A percentile compares a stretch with the other conserved stretches of the same genome.
These are phyloP conservation scores for Columba guinea DNA, from an alignment of 2,797 vertebrate genomes.

Conservation along the genomic window DNA sequence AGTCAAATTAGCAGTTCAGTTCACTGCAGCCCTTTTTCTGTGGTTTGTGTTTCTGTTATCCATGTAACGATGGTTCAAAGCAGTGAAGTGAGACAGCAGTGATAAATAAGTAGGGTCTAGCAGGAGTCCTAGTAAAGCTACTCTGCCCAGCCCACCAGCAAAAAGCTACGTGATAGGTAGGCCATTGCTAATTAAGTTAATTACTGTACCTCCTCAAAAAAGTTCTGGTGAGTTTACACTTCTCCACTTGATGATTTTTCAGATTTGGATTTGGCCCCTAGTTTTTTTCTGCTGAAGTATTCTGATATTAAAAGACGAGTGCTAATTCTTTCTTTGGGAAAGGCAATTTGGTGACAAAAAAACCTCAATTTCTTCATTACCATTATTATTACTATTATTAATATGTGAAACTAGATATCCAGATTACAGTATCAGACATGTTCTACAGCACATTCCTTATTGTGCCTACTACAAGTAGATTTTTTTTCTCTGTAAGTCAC, in stretches of 20 bases:
- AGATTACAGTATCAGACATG: background rate
- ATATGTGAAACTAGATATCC: background rate
- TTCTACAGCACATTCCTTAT: background rate
- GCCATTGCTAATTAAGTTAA: background rate
- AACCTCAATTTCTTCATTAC: background rate
- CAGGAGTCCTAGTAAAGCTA: background rate
- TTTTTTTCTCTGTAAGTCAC: background rate
- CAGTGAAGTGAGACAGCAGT: background rate
- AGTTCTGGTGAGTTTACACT: background rate
- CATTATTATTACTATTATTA: background rate
- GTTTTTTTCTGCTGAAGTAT: background rate
- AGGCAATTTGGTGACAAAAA: background rate
- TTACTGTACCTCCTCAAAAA: background rate
- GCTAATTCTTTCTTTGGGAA: background rate
- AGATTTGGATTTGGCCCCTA: background rate
- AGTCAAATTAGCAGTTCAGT: background rate
- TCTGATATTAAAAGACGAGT: background rate
- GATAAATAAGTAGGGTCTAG: background rate
- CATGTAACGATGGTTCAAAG: fast-evolving
- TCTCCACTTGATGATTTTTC: background rate
- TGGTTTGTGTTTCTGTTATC: background rate
- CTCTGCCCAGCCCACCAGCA: background rate
- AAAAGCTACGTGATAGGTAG: background rate
- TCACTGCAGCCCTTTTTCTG: background rate
- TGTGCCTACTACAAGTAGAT: background rate